A percentile compares a stretch with the other conserved stretches of the same genome.
Evolutionary conservation across 2,797 vertebrate genomes (phyloP).

Genomic region (Cyprinodon diabolis): DNA sequence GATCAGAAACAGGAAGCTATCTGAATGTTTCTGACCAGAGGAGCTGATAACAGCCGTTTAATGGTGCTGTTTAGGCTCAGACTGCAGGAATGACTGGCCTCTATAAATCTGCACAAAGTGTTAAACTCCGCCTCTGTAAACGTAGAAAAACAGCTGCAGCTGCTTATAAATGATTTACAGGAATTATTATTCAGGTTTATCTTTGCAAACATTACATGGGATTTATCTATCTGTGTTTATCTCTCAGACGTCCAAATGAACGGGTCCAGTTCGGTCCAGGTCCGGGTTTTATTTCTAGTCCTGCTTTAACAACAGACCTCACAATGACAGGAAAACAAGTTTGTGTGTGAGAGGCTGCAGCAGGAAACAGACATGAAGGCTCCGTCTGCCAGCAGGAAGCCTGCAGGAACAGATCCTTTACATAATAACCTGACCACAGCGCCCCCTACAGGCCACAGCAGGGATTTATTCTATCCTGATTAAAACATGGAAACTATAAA

Average conservation of each 20-base stretch:
- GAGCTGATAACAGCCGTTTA: no score
- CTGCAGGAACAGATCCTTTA: conserved; percentile 20
- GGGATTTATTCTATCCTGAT: background rate
- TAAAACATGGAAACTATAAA: background rate
- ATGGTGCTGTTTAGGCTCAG: background rate
- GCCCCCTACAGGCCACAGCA: conserved; percentile 11
- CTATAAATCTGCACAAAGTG: no score
- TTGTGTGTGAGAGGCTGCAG: conserved; percentile 26
- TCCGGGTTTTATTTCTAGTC: no score
- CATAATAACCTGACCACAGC: background rate
- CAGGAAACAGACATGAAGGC: conserved; percentile 49
- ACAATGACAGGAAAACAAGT: background rate
- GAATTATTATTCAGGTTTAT: background rate
- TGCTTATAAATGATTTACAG: background rate
- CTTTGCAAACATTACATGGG: background rate
- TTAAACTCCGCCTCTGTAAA: no score
- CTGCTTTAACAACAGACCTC: background rate
- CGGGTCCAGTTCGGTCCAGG: background rate
- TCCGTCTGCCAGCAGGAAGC: conserved; percentile 40
- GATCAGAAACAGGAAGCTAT: background rate
- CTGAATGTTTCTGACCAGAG: background rate
- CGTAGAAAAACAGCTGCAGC: no score
- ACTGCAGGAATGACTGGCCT: background rate
- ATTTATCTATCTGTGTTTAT: background rate
- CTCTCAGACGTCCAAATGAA: background rate